Evolutionary conservation across 1,140 invertebrate genomes (phyloP).

Genomic region (Meloidogyne exigua): DNA sequence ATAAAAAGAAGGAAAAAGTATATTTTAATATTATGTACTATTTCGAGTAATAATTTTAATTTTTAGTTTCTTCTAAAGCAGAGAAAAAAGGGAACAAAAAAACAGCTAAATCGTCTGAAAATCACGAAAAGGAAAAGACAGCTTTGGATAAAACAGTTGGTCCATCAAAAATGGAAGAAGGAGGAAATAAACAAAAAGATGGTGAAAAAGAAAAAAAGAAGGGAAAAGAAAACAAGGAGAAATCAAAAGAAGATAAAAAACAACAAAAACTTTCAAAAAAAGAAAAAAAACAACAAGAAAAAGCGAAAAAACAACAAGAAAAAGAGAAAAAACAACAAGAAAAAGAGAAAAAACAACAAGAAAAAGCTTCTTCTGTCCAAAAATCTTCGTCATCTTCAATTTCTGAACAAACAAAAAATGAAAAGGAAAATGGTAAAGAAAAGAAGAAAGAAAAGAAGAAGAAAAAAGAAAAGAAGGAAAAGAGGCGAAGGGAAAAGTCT

Average conservation of each 20-base stretch:
- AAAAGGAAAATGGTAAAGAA: background rate
- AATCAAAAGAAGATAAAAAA: background rate
- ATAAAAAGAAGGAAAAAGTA: background rate
- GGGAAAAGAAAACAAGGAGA: background rate
- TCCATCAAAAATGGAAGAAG: background rate
- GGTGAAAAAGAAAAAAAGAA: conserved; percentile 7
- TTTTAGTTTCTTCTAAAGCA: background rate
- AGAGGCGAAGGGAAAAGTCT: background rate
- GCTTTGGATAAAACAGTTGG: conserved; percentile 9
- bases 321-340: background rate
- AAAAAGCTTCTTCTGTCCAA: conserved; percentile 2
- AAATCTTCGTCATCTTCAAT: background rate
- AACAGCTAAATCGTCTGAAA: background rate
- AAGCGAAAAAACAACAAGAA: no score
- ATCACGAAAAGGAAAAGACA: background rate
- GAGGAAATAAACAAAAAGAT: background rate
- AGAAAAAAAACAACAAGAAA: no score
- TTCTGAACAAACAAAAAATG: background rate
- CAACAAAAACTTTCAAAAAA: no score
- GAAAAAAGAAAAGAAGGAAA: background rate
- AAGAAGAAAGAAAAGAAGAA: background rate
- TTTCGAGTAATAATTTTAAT: background rate
- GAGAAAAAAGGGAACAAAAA: background rate
- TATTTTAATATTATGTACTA: background rate
- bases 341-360: background rate